These are phyloP conservation scores for Drosophila helvetica DNA, from an alignment of 2,888 invertebrate genomes.

Conservation along the genomic window DNA sequence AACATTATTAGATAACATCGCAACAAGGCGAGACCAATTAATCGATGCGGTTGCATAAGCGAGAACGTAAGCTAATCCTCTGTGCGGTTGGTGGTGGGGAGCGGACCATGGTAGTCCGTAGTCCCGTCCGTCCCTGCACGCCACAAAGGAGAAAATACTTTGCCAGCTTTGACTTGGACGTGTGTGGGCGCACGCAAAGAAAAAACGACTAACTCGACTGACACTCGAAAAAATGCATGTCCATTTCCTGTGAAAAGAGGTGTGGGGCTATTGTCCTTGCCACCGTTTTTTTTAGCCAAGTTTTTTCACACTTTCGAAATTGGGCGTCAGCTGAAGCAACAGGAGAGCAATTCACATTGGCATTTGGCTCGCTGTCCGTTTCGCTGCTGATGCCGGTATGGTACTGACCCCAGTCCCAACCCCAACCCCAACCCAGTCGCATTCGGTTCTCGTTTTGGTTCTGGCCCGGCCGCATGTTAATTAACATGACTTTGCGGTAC, in stretches of 20 bases:
- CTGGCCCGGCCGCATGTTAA: constrained; percentile 67
- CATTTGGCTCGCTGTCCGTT: constrained; percentile 14
- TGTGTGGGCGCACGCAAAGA: constrained; percentile 28
- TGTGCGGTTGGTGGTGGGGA: not conserved
- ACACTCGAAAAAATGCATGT: not conserved
- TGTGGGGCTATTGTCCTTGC: constrained; percentile 15
- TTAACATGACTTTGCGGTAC: constrained; percentile 78
- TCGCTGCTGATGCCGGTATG: not conserved
- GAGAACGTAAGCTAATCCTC: constrained; percentile 13
- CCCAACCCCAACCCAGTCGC: not conserved
- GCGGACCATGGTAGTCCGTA: not conserved
- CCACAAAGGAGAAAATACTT: not conserved
- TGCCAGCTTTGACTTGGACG: not conserved
- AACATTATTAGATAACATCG: too few relatives aligned
- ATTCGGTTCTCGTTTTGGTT: not conserved
- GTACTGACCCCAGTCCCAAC: not conserved
- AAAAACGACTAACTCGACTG: constrained; percentile 2
- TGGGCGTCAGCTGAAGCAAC: constrained; percentile 56
- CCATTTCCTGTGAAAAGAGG: constrained; percentile 11
- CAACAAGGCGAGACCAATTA: constrained; percentile 2
- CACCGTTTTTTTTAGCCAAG: constrained; percentile 17
- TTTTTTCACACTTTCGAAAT: constrained; percentile 44
- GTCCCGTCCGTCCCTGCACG: not conserved
- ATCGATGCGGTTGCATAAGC: not conserved
- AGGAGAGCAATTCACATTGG: constrained; percentile 43